phyloP scores from a whole-genome alignment of 2,113 vertebrate genomes.

The Anolis sagrei region DNA sequence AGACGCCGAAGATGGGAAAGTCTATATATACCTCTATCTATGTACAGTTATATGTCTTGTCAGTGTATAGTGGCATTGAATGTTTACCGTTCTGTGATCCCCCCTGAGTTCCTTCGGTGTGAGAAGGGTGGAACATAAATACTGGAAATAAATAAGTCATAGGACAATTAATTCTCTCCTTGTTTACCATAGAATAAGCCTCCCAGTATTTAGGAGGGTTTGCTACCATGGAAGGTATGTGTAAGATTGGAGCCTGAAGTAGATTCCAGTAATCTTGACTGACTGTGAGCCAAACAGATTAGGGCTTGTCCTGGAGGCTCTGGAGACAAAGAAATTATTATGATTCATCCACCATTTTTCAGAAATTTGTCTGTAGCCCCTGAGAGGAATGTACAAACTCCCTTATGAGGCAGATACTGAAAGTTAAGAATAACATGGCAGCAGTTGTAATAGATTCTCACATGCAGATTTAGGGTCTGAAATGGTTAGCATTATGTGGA shows the following conservation, averaged over 20 bases:
- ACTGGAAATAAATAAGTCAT: too few relatives aligned
- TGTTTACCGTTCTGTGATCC: too few relatives aligned
- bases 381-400: background rate
- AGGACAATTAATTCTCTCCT: too few relatives aligned
- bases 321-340: background rate
- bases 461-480: background rate
- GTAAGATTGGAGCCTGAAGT: background rate
- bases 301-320: background rate
- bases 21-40: too few relatives aligned
- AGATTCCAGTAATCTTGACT: background rate
- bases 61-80: too few relatives aligned
- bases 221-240: background rate
- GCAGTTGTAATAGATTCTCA: background rate
- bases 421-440: background rate
- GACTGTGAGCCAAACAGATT: background rate
- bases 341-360: background rate
- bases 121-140: too few relatives aligned
- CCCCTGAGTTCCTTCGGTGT: too few relatives aligned
- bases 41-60: too few relatives aligned
- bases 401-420: background rate
- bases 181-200: background rate
- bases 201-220: background rate
- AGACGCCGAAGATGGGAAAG: too few relatives aligned
- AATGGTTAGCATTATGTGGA: background rate
- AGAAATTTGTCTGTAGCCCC: background rate